A percentile compares a stretch with the other conserved stretches of the same genome.
Conservation (phyloP, 1,140 invertebrate genomes). For the Drosophila virilis region DNA sequence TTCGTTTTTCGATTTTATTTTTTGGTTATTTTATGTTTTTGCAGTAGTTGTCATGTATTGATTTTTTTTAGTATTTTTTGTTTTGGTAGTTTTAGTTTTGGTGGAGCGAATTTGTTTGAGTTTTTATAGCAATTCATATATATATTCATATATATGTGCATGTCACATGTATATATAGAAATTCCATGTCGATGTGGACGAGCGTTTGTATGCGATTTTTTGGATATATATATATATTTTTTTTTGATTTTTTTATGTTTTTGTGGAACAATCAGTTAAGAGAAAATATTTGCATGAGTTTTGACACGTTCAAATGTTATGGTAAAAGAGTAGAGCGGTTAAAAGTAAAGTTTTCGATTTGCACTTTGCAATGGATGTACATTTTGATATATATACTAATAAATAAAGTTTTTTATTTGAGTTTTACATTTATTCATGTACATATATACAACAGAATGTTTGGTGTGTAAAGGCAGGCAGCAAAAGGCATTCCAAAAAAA, state of each 20-base stretch:
- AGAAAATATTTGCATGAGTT: slow-evolving; percentile 72
- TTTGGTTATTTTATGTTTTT: slow-evolving; percentile 19
- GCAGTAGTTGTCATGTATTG: slow-evolving; percentile 30
- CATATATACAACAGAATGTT: slow-evolving; percentile 24
- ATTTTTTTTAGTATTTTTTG: slow-evolving; percentile 39
- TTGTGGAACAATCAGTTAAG: slow-evolving; percentile 70
- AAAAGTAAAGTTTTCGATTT: slow-evolving; percentile 40
- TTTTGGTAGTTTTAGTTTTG: slow-evolving; percentile 47
- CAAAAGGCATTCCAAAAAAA: slow-evolving; percentile 35
- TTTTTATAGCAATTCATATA: slow-evolving; percentile 53
- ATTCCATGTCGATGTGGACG: slow-evolving; percentile 66
- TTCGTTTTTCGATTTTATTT: slow-evolving; percentile 11
- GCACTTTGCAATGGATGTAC: slow-evolving; percentile 33
- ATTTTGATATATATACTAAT: slow-evolving; percentile 31
- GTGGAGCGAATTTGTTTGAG: slow-evolving; percentile 46
- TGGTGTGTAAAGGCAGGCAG: slow-evolving; percentile 40
- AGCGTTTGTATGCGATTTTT: slow-evolving; percentile 60
- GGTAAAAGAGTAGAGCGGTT: slow-evolving; percentile 51
- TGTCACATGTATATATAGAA: slow-evolving; percentile 44
- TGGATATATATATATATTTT: slow-evolving; percentile 45
- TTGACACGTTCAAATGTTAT: slow-evolving; percentile 68
- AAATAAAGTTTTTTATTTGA: slow-evolving; percentile 30
- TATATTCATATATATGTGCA: slow-evolving; percentile 30
- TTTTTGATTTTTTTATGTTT: slow-evolving; percentile 38
- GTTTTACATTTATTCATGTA: slow-evolving; percentile 13